Conservation (phyloP, 2,888 invertebrate genomes). For the Sclerodermus sp. region DNA sequence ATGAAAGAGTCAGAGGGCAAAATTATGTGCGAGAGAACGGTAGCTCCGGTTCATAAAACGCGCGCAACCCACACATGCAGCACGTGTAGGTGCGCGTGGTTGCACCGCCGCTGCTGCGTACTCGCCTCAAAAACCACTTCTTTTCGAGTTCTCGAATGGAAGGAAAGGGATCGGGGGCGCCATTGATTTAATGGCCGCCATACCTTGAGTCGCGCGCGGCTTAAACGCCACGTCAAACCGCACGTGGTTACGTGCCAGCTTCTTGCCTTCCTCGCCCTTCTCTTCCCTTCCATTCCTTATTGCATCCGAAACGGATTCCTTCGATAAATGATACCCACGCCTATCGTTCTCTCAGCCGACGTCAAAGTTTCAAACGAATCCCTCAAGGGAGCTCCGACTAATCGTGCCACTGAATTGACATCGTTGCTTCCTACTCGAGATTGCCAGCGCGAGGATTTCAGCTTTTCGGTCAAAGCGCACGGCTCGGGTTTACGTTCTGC, state of each 20-base stretch:
- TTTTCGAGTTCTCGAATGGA: constrained; percentile 35
- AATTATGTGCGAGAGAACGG: neutral
- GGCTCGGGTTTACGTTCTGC: no score
- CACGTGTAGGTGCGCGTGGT: constrained; percentile 1
- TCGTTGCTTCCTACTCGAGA: no score
- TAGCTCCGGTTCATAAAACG: neutral
- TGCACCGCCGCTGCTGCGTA: constrained; percentile 16
- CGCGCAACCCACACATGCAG: constrained; percentile 6
- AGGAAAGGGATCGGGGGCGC: constrained; percentile 15
- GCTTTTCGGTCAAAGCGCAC: no score
- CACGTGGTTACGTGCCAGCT: neutral
- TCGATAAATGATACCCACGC: constrained; percentile 23
- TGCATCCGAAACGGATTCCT: constrained; percentile 18
- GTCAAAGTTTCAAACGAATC: no score
- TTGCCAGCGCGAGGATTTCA: no score
- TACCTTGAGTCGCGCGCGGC: constrained; percentile 25
- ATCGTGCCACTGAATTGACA: no score
- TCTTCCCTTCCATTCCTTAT: constrained; percentile 6
- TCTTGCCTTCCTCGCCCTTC: constrained; percentile 11
- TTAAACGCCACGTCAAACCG: constrained; percentile 32
- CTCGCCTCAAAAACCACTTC: constrained; percentile 27
- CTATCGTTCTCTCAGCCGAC: no score
- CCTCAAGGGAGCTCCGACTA: no score
- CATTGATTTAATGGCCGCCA: constrained; percentile 35
- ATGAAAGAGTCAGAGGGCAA: constrained; percentile 19